Evolutionary conservation across 1,140 invertebrate species (phyloP), one percentile per base, ranked within the genome.

Genomic region (Hyphantria cunea): DNA sequence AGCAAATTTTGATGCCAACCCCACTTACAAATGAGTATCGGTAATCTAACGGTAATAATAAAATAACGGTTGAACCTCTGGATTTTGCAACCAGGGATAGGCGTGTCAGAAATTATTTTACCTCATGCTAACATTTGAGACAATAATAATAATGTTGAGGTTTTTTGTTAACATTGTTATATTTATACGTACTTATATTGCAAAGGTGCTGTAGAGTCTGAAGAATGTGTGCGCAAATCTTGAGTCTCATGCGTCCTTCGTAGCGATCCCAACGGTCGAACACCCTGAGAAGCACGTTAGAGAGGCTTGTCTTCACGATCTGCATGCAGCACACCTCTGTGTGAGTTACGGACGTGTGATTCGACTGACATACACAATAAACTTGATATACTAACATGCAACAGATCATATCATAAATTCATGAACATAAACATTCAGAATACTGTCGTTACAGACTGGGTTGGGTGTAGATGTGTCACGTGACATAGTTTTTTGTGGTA

Each of bases 251-350:
- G 72, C 92, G 92, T 0, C 93, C 93, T 64, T 94, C 93, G 79
- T 93, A 93, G 74, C 92, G 92, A 54, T 94, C 93, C 93, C 94
- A 94, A 34, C 92, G 89, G 71, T 94, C 93, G 79, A 95, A 93
- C 67, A 94, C 91, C 48, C 92, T 88, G 72, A 93, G 90, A 49
- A 94, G 73, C 61, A 93, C 80, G 61, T 91, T 84, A 56, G 92
- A 91, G 37, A 94, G 89, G 17, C 93, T 93, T 64, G 90, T 90
- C 84, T 94, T 94, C 50, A 93, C 90, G 66, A 94, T 92, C 81
- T 92, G 93, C 72, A 86, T 92, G 79, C 92, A 94, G 89, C 91
- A 94, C 64, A 92, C 87, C 89, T 91, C 93, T 94, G 84, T 78
- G 75, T 86, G 73, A 86, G 83, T 86, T 82, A 84, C 68, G 72